phyloP scores from a whole-genome alignment of 2,888 invertebrate species.

The Anthrax anthrax region DNA sequence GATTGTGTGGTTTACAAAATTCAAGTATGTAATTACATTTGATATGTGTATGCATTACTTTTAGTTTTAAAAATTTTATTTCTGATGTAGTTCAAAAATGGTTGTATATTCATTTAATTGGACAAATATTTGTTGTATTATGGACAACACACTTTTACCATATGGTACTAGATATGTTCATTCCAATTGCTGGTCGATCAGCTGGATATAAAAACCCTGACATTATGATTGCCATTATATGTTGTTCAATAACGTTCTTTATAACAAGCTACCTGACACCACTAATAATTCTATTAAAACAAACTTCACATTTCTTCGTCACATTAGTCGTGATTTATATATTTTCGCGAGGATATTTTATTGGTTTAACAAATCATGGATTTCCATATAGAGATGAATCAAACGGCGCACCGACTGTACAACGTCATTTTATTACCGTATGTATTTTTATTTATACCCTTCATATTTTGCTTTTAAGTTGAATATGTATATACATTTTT shows the following conservation, averaged over 20 bases:
- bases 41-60: not conserved
- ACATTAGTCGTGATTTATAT: conserved; percentile 19
- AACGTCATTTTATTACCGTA: conserved; percentile 39
- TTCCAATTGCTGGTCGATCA: conserved; percentile 35
- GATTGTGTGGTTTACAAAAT: conserved; percentile 19
- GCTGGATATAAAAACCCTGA: conserved; percentile 36
- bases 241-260: conserved; percentile 29
- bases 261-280: conserved; percentile 29
- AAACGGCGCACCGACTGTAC: conserved; percentile 26
- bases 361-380: conserved; percentile 33
- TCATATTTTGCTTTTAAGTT: not conserved
- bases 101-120: conserved; percentile 22
- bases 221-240: conserved; percentile 31
- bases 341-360: conserved; percentile 21
- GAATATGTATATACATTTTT: not conserved
- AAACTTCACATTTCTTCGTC: conserved; percentile 18
- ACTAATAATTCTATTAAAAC: conserved; percentile 21
- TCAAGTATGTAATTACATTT: conserved; percentile 15
- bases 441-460: conserved; percentile 8
- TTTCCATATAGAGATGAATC: conserved; percentile 40
- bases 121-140: conserved; percentile 20
- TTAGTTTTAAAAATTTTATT: not conserved
- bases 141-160: conserved; percentile 23
- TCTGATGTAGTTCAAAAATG: conserved; percentile 19
- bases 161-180: conserved; percentile 23